Evolutionary conservation across 2,113 vertebrate species (phyloP).

Genomic region (Pterocles orientalis): DNA sequence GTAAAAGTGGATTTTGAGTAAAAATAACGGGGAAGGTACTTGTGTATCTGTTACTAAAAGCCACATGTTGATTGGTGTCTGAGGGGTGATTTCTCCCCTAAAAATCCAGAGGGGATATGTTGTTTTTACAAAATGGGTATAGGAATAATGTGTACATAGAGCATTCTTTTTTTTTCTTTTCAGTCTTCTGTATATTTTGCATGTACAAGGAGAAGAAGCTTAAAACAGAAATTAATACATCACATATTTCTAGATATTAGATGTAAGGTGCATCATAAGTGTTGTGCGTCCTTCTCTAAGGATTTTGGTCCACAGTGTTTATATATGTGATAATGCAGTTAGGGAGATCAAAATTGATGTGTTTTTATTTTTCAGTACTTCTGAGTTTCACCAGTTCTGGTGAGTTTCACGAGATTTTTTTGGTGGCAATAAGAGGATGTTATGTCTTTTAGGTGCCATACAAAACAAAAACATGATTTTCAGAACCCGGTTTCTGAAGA

Average conservation of each 20-base stretch:
- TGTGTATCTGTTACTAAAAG: background rate
- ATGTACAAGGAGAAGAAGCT: background rate
- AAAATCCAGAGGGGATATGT: background rate
- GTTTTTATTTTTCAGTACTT: background rate
- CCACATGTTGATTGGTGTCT: background rate
- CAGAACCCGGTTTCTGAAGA: background rate
- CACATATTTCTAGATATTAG: background rate
- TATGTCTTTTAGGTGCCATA: background rate
- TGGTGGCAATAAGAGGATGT: background rate
- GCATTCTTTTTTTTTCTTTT: background rate
- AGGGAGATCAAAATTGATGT: background rate
- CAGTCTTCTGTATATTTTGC: background rate
- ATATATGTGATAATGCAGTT: background rate
- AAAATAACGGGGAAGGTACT: background rate
- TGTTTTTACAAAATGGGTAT: background rate
- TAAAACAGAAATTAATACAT: background rate
- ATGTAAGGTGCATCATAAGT: background rate
- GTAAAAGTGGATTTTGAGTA: background rate
- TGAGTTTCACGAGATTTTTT: background rate
- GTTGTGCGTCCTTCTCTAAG: background rate
- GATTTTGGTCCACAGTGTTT: background rate
- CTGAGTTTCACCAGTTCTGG: background rate
- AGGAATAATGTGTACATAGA: background rate
- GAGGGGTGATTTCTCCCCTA: fast-evolving
- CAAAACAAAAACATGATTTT: background rate